Evolutionary conservation across 2,113 vertebrate genomes (phyloP).

Genomic region (rabbit (Oryctolagus cuniculus)): mOryCun1.1 NC_091445.1:18923001-18923500

Average conservation of each 20-base stretch:
- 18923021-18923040: no score
- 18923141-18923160: not conserved
- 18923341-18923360: not conserved
- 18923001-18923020: no score
- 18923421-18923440: not conserved
- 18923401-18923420: conserved; percentile 31
- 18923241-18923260: not conserved
- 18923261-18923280: not conserved
- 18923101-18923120: conserved; percentile 15
- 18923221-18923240: not conserved
- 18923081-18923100: conserved; percentile 24
- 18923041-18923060: no score
- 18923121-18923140: not conserved
- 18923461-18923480: conserved; percentile 65
- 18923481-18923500: conserved; percentile 71
- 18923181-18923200: not conserved
- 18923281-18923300: not conserved
- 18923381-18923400: conserved; percentile 46
- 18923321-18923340: conserved; percentile 38
- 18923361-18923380: not conserved
- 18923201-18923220: not conserved
- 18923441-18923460: conserved; percentile 35
- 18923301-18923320: not conserved
- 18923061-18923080: not conserved
- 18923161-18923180: not conserved